Base-by-base conservation (phyloP, 2,797 vertebrate genomes). In the Myotis planiceps region DNA sequence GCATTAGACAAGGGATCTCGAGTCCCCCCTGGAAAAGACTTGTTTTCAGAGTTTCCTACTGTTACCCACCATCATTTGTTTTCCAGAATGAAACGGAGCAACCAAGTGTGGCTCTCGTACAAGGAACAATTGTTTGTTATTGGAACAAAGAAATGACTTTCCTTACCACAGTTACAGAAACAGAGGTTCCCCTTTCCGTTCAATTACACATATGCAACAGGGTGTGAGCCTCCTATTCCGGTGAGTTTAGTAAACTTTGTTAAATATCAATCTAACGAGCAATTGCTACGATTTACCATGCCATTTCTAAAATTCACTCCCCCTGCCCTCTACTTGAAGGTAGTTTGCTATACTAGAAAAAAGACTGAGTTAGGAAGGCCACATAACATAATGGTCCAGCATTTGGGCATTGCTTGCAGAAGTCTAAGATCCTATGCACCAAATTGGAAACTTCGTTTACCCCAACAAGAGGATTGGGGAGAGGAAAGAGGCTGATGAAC, bases 101-200 rank as follows among this genome's bases (percentile, higher is more conserved):
- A 69, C 85, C 10, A 58, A 47, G 51, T 81, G 63, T 91, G 69
- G 29, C 63, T 94, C 12, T 88, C 9, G 47, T 15, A 80, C 14
- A 76, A 80, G 34, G 37, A 95, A 71, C 25, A 63, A n/a, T 75
- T 81, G 42, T 72, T 92, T 49, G 14, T 83, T 75, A 53, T 58
- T 81, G 39, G 83, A 16, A 55, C 32, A 94, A 68, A 94, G 42
- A 32, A 71, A 92, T 72, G 72, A 79, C 51, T 95, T 84, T 91
- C 47, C 9, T 3, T 65, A 66, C 60, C 25, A 68, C 14, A 69
- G 49, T 81, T 83, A 80, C 10, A 78, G 8, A 69, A 47, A 51
- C 5, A n/a, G 12, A 21, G 21, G 32, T 82, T 92, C 39, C 19
- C 32, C 75, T 92, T 95, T 95, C 69, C 19, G 12, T 55, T 80